Percentiles rank a stretch among this genome's conserved stretches.
Evolutionary conservation across 2,888 invertebrate genomes (phyloP).

Genomic region (Drosophila sordidapex): DNA sequence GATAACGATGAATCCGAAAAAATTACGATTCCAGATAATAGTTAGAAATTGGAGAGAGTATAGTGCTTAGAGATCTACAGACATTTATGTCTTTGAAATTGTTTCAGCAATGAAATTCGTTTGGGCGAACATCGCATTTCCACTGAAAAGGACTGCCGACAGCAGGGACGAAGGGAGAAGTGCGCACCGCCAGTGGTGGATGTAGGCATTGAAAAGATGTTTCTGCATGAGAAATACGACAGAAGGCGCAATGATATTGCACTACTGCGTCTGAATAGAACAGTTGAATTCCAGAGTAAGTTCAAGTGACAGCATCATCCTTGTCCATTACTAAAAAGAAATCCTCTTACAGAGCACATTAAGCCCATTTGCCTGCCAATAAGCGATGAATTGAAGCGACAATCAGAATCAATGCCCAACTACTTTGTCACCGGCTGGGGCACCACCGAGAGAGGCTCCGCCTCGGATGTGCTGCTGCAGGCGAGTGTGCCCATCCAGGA

Average conservation of each 20-base stretch:
- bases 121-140: constrained; percentile 77
- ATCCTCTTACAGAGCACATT: constrained; percentile 59
- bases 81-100: not conserved
- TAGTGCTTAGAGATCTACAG: not conserved
- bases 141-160: constrained; percentile 65
- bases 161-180: constrained; percentile 60
- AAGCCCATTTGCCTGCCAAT: constrained; percentile 76
- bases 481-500: constrained; percentile 66
- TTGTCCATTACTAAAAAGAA: not conserved
- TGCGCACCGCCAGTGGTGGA: constrained; percentile 75
- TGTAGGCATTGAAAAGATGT: constrained; percentile 65
- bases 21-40: not conserved
- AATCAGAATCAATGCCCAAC: constrained; percentile 45
- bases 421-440: constrained; percentile 79
- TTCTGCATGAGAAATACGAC: constrained; percentile 69
- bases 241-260: constrained; percentile 70
- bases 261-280: constrained; percentile 64
- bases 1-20: not conserved
- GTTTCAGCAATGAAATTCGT: constrained; percentile 64
- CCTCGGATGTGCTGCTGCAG: constrained; percentile 73
- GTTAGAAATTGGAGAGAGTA: not conserved
- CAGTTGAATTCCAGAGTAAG: constrained; percentile 68
- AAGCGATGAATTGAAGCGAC: constrained; percentile 56
- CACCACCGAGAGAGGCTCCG: constrained; percentile 72
- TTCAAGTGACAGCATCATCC: rapidly evolving